Percentiles rank a stretch among this genome's conserved stretches.
phyloP scores from a whole-genome alignment of 30 jellyfish, hydroid and myxozoan genomes.

The Hydractinia echinata region DNA sequence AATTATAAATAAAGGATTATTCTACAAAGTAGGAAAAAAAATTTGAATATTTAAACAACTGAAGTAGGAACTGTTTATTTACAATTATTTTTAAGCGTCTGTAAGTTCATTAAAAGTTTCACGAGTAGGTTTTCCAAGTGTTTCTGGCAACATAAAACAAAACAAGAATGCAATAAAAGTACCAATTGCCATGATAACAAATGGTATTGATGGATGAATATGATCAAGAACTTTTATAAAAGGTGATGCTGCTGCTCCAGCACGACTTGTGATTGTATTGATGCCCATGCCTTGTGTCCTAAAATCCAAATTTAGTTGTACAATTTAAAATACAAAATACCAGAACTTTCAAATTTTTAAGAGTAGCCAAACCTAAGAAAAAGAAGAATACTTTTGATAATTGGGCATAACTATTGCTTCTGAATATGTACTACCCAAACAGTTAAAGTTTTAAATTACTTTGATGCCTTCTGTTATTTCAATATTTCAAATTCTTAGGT shows the following conservation, averaged over 20 bases:
- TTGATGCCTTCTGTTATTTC: too few relatives aligned
- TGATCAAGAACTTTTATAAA: constrained; percentile 11
- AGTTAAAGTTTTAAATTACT: too few relatives aligned
- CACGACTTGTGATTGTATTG: constrained; percentile 6
- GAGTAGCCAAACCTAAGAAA: too few relatives aligned
- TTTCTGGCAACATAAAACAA: not conserved
- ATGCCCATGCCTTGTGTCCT: constrained; percentile 15
- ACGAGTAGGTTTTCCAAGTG: not conserved
- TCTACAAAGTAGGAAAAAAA: too few relatives aligned
- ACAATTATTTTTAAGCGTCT: not conserved
- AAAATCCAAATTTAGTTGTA: not conserved
- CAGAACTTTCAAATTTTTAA: too few relatives aligned
- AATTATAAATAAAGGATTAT: too few relatives aligned
- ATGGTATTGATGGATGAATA: constrained; percentile 5
- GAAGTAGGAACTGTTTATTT: not conserved
- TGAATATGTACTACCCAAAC: too few relatives aligned
- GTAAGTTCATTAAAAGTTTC: not conserved
- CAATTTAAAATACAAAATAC: too few relatives aligned
- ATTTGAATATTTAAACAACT: too few relatives aligned
- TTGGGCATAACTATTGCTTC: too few relatives aligned
- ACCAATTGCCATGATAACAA: not conserved
- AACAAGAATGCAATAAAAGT: not conserved
- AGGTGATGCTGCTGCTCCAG: constrained; percentile 16
- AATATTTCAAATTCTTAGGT: too few relatives aligned
- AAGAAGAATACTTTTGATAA: too few relatives aligned